Conservation (phyloP, 2,113 vertebrate genomes). For the Chunga burmeisteri region DNA sequence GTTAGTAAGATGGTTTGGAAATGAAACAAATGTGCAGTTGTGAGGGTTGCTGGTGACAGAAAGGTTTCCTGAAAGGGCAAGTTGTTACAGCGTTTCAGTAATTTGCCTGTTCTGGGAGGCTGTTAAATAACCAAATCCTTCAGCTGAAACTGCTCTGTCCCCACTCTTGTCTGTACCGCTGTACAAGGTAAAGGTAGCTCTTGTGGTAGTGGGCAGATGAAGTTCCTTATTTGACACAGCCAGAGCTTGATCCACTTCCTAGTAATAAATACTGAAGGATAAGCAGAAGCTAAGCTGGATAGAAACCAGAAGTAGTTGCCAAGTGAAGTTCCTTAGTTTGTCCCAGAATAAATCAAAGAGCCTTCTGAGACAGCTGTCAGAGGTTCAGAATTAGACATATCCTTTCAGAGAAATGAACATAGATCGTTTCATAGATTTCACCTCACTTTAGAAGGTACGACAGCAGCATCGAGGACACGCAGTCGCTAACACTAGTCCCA, state of each 20-base stretch:
- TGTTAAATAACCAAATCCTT: neutral
- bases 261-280: neutral
- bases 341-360: conserved; percentile 4
- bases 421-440: neutral
- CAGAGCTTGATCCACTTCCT: neutral
- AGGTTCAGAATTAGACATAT: neutral
- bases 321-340: neutral
- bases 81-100: neutral
- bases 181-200: neutral
- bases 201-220: neutral
- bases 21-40: neutral
- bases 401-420: neutral
- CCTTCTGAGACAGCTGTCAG: neutral
- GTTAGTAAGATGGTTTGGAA: neutral
- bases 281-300: neutral
- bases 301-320: neutral
- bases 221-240: neutral
- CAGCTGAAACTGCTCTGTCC: neutral
- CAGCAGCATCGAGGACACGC: neutral
- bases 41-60: neutral
- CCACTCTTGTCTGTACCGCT: neutral
- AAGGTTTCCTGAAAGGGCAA: neutral
- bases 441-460: neutral
- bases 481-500: neutral
- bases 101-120: neutral